These are phyloP conservation scores for Aquatica leii DNA, from an alignment of 2,888 invertebrate species.

Conservation along the genomic window DNA sequence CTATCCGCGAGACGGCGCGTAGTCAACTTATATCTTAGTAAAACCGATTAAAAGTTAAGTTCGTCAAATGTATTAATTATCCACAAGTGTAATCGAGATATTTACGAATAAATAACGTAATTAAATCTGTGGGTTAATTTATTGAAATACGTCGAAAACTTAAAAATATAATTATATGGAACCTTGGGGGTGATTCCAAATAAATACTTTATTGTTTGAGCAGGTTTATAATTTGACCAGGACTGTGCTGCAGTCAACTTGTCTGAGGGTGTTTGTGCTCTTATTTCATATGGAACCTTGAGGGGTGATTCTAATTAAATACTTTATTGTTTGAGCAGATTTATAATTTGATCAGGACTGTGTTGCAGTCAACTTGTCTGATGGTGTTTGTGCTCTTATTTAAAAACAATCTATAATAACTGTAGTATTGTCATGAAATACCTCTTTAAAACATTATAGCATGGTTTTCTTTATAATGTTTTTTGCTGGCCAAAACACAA, in stretches of 20 bases:
- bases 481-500: not conserved
- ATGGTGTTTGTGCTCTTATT: constrained; percentile 24
- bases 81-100: too few species aligned
- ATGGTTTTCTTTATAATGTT: not conserved
- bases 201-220: constrained; percentile 28
- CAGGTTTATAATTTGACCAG: constrained; percentile 33
- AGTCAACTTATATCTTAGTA: too few species aligned
- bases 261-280: constrained; percentile 19
- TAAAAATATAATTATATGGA: too few species aligned
- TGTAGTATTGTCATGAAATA: not conserved
- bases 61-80: too few species aligned
- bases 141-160: too few species aligned
- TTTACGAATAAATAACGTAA: too few species aligned
- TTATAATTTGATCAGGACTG: constrained; percentile 33
- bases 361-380: constrained; percentile 8
- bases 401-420: constrained; percentile 30
- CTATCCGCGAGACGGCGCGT: too few species aligned
- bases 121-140: too few species aligned
- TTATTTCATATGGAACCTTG: constrained; percentile 31
- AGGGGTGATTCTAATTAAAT: constrained; percentile 33
- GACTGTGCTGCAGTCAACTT: constrained; percentile 15
- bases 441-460: not conserved
- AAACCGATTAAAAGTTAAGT: too few species aligned
- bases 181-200: constrained; percentile 35
- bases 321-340: constrained; percentile 27